These are phyloP conservation scores for Ameiurus melas DNA, from an alignment of 2,113 vertebrate genomes.

Conservation along the genomic window DNA sequence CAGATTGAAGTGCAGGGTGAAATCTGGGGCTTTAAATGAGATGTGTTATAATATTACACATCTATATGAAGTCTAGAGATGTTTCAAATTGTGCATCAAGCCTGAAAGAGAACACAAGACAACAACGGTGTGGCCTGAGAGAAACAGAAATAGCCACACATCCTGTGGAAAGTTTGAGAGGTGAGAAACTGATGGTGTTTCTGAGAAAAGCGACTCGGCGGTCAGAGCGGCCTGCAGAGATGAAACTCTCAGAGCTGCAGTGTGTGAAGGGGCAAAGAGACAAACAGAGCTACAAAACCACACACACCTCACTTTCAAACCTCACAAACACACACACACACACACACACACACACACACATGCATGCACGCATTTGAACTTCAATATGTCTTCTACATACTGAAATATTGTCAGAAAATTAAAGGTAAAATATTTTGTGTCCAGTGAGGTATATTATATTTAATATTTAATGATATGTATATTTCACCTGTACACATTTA, in stretches of 20 bases:
- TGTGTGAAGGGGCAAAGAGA: conserved; percentile 17
- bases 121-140: background rate
- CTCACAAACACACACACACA: background rate
- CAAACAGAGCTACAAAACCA: conserved; percentile 3
- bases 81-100: background rate
- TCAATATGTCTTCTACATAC: background rate
- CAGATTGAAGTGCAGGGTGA: background rate
- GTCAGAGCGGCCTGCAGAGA: too few species aligned
- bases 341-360: background rate
- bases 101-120: background rate
- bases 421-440: background rate
- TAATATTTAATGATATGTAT: background rate
- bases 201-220: too few species aligned
- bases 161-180: too few species aligned
- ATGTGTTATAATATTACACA: background rate
- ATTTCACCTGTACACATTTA: background rate
- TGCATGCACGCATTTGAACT: background rate
- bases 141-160: too few species aligned
- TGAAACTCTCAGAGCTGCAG: too few species aligned
- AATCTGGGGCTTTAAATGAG: background rate
- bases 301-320: background rate
- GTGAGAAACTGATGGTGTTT: too few species aligned
- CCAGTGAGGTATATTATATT: background rate
- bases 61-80: background rate
- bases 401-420: background rate